Evolutionary conservation across 2,888 invertebrate genomes (phyloP), one percentile per base, ranked within the genome.

Genomic region (Mechanitis mazaeus): DNA sequence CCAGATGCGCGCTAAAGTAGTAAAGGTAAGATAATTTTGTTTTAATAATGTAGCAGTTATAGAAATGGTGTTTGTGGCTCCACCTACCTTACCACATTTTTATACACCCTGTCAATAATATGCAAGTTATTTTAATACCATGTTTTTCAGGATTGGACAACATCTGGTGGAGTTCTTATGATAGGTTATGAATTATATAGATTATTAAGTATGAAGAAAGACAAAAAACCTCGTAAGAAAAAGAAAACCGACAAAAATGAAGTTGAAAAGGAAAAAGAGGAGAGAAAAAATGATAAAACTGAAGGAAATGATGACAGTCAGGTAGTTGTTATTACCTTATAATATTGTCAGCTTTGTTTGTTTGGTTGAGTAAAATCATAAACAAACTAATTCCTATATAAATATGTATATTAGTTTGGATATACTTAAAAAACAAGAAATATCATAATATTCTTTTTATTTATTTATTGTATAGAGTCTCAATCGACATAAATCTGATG

Each of bases 141-240:
- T 42, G 11, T 58, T 63, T 76, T 78, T 72, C 85, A 92, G 76
- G 95, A 95, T 61, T 99, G 99, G 99, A 92, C 93, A 47, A 92
- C 93, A 46, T 92, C 93, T 7, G 98, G 98, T 4, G 99, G 99
- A 1, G 98, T 99, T 1, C 90, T 99, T 46, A 91, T 99, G 72
- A 97, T 99, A 79, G 99, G 99, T 1, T 99, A 99, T 81, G 99
- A 99, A 87, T 92, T 99, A 79, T 99, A 97, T 79, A 92, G 99
- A 28, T 92, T 98, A 68, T 90, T 99, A 59, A 96, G 97, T 69
- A 90, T 96, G 77, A 95, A 95, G 78, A 93, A 91, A 71, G 93
- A 92, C 77, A 91, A 91, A 73, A 91, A 91, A 80, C 87, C 89
- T 78, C 90, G 91, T 80, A 89, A 89, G 83, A 89, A 90, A 78